Conservation (phyloP, 1,140 invertebrate genomes). For the Rhynchophorus ferrugineus region DNA sequence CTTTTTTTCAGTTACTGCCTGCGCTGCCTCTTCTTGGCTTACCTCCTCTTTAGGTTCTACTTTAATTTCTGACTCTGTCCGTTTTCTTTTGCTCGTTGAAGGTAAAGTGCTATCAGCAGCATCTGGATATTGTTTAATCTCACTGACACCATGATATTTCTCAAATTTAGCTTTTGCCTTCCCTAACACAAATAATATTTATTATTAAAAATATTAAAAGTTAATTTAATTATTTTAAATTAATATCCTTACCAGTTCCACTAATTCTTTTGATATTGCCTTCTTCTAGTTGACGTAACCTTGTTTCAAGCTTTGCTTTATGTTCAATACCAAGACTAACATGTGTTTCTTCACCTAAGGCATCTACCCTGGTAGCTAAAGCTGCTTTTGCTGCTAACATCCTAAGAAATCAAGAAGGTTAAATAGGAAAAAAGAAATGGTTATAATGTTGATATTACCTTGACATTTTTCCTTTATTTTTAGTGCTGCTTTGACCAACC, state of each 20-base stretch:
- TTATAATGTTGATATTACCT: conserved; percentile 40
- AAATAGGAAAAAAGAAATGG: neutral
- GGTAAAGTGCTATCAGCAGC: conserved; percentile 54
- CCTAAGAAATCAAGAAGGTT: conserved; percentile 5
- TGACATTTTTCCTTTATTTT: conserved; percentile 93
- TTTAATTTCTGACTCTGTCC: conserved; percentile 41
- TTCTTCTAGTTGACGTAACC: conserved; percentile 73
- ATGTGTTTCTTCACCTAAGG: conserved; percentile 78
- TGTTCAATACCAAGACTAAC: conserved; percentile 61
- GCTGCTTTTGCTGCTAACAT: conserved; percentile 95
- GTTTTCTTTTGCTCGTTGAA: conserved; percentile 42
- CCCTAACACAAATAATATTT: neutral
- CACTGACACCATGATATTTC: conserved; percentile 78
- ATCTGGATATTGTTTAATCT: conserved; percentile 55
- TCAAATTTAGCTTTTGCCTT: conserved; percentile 83
- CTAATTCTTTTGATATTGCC: conserved; percentile 75
- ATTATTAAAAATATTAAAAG: neutral
- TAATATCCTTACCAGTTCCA: conserved; percentile 56
- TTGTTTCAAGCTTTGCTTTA: conserved; percentile 76
- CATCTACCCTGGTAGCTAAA: conserved; percentile 89
- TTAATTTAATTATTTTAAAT: neutral
- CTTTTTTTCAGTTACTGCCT: conserved; percentile 34
- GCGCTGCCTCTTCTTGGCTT: conserved; percentile 18
- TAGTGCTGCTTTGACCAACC: conserved; percentile 77
- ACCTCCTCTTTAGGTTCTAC: conserved; percentile 31